Evolutionary conservation across 1,140 invertebrate genomes (phyloP), one percentile per base, ranked within the genome.

Genomic region (Trichonephila inaurata): DNA sequence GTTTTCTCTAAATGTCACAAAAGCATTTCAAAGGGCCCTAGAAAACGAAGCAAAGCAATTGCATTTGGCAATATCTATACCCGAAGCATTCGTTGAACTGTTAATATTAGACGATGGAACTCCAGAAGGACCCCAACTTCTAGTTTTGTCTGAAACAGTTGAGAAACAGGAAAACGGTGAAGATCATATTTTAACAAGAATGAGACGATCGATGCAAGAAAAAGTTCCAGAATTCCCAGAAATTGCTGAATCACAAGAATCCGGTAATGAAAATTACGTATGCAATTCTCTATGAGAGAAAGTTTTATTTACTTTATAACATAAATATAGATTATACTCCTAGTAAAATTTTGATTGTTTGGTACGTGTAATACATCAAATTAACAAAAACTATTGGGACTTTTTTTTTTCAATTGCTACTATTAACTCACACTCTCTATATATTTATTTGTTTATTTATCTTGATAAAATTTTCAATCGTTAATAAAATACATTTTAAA

Each of bases 161-260:
- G 14, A 83, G 8, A 51, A 51, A 51, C 51, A 51, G 51, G 10
- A 3, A 33, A 5, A 18, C 33, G n/a, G 7, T 2, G 91, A 92
- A 33, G 83, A 92, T 28, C 33, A 44, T 12, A 69, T 87, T 60
- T 51, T 87, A 10, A 33, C 24, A 24, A 66, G 91, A 21, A 92
- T 92, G 91, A 72, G 64, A 72, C 87, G 91, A 61, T 87, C 91
- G 19, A 19, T 92, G 12, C 64, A 72, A 24, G 62, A 87, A 40
- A 77, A 10, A 89, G 44, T 64, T 51, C 51, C 44, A 6, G 66
- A 83, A n/a, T 28, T 58, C 24, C 51, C 19, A 18, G 66, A 83
- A n/a, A 19, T 10, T 21, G 5, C 82, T n/a, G 10, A 24, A 60
- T 83, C 44, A 14, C 82, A 83, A 51, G 82, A 83, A 51, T n/a